Evolutionary conservation across 1,140 invertebrate genomes (phyloP), one percentile per base, ranked within the genome.

Genomic region (Subanguina moxae): DNA sequence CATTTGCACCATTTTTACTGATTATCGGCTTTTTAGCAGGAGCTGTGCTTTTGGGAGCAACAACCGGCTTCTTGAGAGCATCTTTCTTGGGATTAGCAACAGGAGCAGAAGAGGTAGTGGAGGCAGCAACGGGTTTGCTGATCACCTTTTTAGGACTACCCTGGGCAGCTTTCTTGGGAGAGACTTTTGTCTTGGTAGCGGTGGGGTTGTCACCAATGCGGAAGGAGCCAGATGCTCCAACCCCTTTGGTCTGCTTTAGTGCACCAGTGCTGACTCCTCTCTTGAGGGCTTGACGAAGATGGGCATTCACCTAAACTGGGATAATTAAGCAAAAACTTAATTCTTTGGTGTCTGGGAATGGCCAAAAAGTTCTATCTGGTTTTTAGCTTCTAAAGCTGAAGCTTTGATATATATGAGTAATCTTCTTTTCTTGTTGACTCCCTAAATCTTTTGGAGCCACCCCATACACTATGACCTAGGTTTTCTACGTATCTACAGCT

Each of bases 181-280:
- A 52, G 8, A 15, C 15, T 3, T 28, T n/a, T 8, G 46, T 19
- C 65, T 57, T 59, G 43, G 32, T 11, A 38, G 32, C 32, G 11
- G 32, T 38, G 32, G 32, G 11, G 8, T 67, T 52, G 3, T 52
- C 68, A 19, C 69, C 71, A 52, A 72, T 59, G n/a, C 52, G 27
- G 43, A 72, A 72, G 5, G 71, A 74, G 21, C 71, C 71, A 25
- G 62, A 61, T n/a, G 71, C 68, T 13, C 71, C 71, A 28, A 62
- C 38, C 11, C 71, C 71, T 25, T 64, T 65, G n/a, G 63, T 72
- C n/a, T 72, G 71, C 43, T 74, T 74, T 32, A 72, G 45, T 15
- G 59, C 65, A 1, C 71, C 70, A 38, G 62, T 56, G 11, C 15
- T 19, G 15, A 74, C 62, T 13, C 71, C 71, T 11, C 62, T 32